Evolutionary conservation across 2,113 vertebrate species (phyloP).

Genomic region (Opisthocomus hoazin): DNA sequence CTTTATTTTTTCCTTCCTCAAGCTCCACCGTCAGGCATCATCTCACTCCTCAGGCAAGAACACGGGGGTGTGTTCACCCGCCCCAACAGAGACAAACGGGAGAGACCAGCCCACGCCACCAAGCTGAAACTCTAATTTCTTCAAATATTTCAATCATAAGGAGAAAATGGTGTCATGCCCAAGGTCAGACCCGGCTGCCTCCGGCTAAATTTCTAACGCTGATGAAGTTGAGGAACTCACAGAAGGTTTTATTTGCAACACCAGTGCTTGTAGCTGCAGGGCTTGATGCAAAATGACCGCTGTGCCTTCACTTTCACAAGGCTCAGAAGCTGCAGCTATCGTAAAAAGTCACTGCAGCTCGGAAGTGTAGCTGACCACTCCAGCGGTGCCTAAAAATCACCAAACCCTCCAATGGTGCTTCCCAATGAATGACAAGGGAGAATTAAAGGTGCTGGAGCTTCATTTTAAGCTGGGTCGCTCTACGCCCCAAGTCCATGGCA

Average conservation of each 20-base stretch:
- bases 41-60: neutral
- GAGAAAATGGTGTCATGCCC: neutral
- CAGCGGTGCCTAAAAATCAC: neutral
- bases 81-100: neutral
- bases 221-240: neutral
- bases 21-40: neutral
- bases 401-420: neutral
- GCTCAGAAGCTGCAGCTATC: neutral
- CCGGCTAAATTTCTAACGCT: neutral
- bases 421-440: neutral
- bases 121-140: neutral
- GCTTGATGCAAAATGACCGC: neutral
- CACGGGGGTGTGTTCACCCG: neutral
- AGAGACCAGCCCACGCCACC: neutral
- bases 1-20: neutral
- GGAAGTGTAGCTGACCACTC: neutral
- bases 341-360: neutral
- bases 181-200: neutral
- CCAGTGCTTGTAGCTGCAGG: neutral
- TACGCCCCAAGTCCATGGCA: fast-evolving
- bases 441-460: neutral
- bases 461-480: neutral
- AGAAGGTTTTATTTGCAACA: neutral
- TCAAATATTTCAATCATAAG: neutral
- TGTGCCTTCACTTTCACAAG: neutral